A percentile compares a stretch with the other conserved stretches of the same genome.
Conservation (phyloP, 1,140 invertebrate genomes). For the Anoplolepis gracilipes region DNA sequence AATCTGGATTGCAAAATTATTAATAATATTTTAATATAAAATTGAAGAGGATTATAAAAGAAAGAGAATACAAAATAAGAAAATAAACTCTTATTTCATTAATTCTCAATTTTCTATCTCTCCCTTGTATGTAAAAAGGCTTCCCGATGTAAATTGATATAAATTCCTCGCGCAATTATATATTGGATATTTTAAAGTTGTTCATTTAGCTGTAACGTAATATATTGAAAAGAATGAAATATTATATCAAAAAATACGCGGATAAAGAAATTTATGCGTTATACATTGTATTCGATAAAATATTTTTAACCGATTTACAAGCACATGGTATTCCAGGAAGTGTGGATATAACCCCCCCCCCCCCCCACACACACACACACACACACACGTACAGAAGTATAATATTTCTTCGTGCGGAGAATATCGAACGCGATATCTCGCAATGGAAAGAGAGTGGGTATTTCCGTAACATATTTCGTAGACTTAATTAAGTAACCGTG, state of each 20-base stretch:
- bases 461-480: constrained; percentile 27
- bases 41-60: neutral
- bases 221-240: neutral
- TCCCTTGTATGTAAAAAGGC: too few relatives aligned
- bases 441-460: neutral
- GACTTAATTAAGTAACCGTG: constrained; percentile 70
- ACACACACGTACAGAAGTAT: neutral
- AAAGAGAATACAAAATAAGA: neutral
- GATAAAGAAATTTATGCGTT: neutral
- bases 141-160: neutral
- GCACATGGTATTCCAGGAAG: neutral
- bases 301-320: neutral
- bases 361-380: too few relatives aligned
- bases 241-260: neutral
- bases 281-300: neutral
- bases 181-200: neutral
- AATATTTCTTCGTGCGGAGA: neutral
- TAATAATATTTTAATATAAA: neutral
- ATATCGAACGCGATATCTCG: neutral
- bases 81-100: neutral
- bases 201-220: neutral
- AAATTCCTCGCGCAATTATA: neutral
- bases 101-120: neutral
- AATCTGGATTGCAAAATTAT: neutral
- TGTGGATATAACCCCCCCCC: too few relatives aligned